Percentiles rank a stretch among this genome's conserved stretches.
phyloP scores from a whole-genome alignment of 37 sponge, comb jelly and placozoan species.

The Eunapius fragilis region DNA sequence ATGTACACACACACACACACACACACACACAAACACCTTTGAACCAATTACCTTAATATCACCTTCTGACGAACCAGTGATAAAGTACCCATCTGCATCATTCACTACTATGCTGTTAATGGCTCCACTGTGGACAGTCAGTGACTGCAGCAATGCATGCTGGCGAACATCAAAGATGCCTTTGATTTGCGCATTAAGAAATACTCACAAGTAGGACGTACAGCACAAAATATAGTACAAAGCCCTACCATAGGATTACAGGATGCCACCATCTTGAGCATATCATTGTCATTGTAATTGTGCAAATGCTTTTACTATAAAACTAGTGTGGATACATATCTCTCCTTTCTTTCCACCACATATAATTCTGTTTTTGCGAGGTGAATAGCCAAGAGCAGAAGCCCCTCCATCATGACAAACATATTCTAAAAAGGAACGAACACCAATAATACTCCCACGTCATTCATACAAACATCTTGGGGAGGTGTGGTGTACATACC shows the following conservation, averaged over 20 bases:
- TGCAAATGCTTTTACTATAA: background rate
- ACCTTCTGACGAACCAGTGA: conserved; percentile 90
- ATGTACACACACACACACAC: too few species aligned
- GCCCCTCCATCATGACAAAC: conserved; percentile 87
- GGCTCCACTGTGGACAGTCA: conserved; percentile 73
- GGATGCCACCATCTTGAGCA: too few species aligned
- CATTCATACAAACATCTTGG: too few species aligned
- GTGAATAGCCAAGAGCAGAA: conserved; percentile 76
- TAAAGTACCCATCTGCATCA: conserved; percentile 80
- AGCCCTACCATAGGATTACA: too few species aligned
- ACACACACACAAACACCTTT: background rate
- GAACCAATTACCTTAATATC: conserved; percentile 81
- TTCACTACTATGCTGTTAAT: conserved; percentile 78
- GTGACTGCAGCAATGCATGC: conserved; percentile 49
- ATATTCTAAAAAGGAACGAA: conserved; percentile 42
- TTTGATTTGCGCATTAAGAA: conserved; percentile 7
- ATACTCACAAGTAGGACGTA: background rate
- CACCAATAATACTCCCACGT: too few species aligned
- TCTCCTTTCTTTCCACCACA: conserved; percentile 89
- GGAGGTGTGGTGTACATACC: too few species aligned
- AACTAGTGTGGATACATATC: conserved; percentile 64
- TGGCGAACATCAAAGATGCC: conserved; percentile 87
- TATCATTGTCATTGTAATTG: too few species aligned
- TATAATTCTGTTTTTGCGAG: conserved; percentile 55
- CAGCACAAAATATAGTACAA: too few species aligned